Percentiles rank a stretch among this genome's conserved stretches.
Evolutionary conservation across 1,140 invertebrate genomes (phyloP).

Genomic region (Dreissena polymorpha): DNA sequence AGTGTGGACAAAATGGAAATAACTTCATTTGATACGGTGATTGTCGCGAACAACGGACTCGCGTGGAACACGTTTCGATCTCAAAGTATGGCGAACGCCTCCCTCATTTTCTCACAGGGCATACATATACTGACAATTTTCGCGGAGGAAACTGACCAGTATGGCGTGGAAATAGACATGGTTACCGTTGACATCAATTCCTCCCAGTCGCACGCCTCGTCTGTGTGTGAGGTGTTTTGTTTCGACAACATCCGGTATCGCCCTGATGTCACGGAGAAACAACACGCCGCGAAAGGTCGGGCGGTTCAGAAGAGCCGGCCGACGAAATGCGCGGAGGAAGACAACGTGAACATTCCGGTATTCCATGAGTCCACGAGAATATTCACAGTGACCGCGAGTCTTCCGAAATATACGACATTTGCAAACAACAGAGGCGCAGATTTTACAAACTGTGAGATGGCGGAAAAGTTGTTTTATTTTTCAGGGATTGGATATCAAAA

Average conservation of each 20-base stretch:
- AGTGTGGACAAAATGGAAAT: constrained; percentile 9
- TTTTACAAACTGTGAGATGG: constrained; percentile 55
- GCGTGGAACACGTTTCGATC: constrained; percentile 27
- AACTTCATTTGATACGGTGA: constrained; percentile 1
- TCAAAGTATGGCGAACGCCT: no score
- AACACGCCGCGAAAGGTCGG: no score
- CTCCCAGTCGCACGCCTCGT: neutral
- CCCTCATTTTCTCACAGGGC: neutral
- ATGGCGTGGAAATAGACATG: constrained; percentile 49
- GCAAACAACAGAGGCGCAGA: constrained; percentile 55
- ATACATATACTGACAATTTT: constrained; percentile 1
- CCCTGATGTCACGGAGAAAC: neutral
- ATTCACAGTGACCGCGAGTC: constrained; percentile 34
- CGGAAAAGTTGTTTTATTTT: constrained; percentile 32
- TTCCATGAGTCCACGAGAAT: constrained; percentile 18
- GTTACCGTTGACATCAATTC: constrained; percentile 2
- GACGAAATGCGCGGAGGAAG: constrained; percentile 46
- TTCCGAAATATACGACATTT: constrained; percentile 49
- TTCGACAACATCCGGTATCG: constrained; percentile 33
- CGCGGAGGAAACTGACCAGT: constrained; percentile 13
- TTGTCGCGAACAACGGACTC: constrained; percentile 9
- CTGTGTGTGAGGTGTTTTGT: constrained; percentile 29
- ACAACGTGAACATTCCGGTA: constrained; percentile 48
- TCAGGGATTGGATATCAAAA: neutral
- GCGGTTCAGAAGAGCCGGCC: constrained; percentile 32